These are phyloP conservation scores for Polydesmus complanatus DNA, from an alignment of 2,888 invertebrate species.

Conservation along the genomic window DNA sequence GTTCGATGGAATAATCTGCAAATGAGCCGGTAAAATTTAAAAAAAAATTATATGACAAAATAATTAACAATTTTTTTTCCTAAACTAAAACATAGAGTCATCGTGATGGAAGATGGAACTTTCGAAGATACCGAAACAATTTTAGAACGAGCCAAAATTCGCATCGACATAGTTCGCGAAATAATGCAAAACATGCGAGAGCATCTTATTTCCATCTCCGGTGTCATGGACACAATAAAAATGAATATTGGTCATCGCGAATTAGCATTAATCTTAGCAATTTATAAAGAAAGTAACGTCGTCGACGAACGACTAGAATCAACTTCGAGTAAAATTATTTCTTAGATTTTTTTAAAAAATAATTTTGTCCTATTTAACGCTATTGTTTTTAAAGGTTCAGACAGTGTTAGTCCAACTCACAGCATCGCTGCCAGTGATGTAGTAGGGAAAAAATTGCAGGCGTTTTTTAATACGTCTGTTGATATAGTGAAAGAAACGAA, in stretches of 20 bases:
- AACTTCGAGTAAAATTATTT: constrained; percentile 19
- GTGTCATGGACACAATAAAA: constrained; percentile 46
- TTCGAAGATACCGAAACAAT: constrained; percentile 61
- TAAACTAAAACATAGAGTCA: constrained; percentile 21
- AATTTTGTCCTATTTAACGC: neutral
- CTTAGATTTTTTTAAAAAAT: too few relatives aligned
- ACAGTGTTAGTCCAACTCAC: constrained; percentile 19
- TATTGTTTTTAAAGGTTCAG: constrained; percentile 3
- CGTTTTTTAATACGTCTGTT: constrained; percentile 55
- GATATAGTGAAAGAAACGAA: constrained; percentile 46
- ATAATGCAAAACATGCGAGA: neutral
- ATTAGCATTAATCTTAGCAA: constrained; percentile 52
- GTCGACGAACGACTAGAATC: constrained; percentile 22
- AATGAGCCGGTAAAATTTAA: constrained; percentile 33
- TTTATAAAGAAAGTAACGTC: constrained; percentile 56
- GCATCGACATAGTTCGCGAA: constrained; percentile 43
- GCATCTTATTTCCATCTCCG: constrained; percentile 41
- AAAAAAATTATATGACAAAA: neutral
- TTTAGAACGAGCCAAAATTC: constrained; percentile 54
- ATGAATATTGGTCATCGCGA: constrained; percentile 62
- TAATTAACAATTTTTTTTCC: neutral
- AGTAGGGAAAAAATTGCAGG: constrained; percentile 50
- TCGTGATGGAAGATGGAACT: constrained; percentile 45
- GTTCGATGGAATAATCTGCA: constrained; percentile 53
- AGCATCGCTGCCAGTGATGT: constrained; percentile 18